Evolutionary conservation across 2,113 vertebrate genomes (phyloP).

Genomic region (Ascaphus truei): DNA sequence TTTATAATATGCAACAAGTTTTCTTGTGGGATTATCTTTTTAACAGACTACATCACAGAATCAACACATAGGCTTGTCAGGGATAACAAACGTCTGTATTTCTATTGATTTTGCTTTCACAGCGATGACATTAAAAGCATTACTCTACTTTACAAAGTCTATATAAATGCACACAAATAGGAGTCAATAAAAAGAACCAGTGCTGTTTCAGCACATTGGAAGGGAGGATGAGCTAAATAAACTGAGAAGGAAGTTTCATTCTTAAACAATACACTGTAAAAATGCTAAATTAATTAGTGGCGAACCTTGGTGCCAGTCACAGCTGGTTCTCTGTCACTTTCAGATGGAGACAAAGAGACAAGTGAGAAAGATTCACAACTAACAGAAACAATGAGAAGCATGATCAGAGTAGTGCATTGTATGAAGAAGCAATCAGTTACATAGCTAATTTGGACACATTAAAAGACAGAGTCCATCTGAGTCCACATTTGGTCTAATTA

Average conservation of each 20-base stretch:
- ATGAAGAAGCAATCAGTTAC: neutral
- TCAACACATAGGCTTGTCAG: too few relatives aligned
- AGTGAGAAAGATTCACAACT: neutral
- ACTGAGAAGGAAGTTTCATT: neutral
- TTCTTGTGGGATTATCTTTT: too few relatives aligned
- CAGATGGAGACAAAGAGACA: neutral
- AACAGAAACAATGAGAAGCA: neutral
- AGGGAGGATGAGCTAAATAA: neutral
- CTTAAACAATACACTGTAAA: neutral
- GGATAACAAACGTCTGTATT: neutral
- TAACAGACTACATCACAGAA: too few relatives aligned
- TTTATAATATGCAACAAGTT: too few relatives aligned
- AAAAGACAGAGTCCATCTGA: neutral
- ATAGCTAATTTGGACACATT: neutral
- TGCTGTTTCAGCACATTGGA: neutral
- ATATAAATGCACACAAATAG: neutral
- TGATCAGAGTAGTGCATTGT: neutral
- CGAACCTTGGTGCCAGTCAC: neutral
- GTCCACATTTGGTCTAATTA: neutral
- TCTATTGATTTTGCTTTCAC: slow-evolving; percentile 3
- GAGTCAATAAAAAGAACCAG: neutral
- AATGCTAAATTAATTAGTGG: neutral
- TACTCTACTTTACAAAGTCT: neutral
- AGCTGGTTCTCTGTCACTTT: neutral
- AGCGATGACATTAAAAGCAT: neutral